phyloP scores from a whole-genome alignment of 2,113 vertebrate genomes.

The Dolichallabes microphthalmus region DNA sequence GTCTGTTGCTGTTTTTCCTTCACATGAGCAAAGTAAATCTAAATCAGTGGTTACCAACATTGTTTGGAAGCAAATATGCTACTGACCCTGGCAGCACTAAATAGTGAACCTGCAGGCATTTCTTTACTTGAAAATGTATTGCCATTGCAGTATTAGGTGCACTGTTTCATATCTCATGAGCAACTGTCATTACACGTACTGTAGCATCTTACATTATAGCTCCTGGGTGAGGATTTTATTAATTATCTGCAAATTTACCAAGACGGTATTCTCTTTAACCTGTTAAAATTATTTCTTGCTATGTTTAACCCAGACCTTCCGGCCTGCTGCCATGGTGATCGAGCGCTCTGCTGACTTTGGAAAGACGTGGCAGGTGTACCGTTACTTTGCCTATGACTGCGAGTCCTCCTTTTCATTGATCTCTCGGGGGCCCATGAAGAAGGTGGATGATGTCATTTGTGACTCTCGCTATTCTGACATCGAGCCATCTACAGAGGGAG shows the following conservation, averaged over 20 bases:
- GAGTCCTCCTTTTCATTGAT: conserved; percentile 84
- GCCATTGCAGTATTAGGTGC: neutral
- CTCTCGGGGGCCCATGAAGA: conserved; percentile 87
- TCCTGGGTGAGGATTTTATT: neutral
- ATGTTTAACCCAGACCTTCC: conserved; percentile 80
- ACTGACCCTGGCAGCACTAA: neutral
- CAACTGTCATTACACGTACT: neutral
- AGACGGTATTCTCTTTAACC: neutral
- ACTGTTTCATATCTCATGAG: neutral
- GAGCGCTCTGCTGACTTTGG: conserved; percentile 95
- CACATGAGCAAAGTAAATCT: neutral
- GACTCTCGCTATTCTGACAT: conserved; percentile 97
- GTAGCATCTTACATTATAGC: neutral
- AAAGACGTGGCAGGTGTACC: conserved; percentile 88
- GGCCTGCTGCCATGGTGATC: conserved; percentile 93
- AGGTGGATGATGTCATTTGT: conserved; percentile 94
- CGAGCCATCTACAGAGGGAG: conserved; percentile 94
- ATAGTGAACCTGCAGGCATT: neutral
- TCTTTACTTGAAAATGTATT: neutral
- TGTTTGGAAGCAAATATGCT: neutral
- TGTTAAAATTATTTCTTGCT: neutral
- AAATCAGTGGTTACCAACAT: neutral
- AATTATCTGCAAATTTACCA: neutral
- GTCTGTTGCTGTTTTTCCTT: neutral
- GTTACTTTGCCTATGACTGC: conserved; percentile 96